Evolutionary conservation across 2,113 vertebrate species (phyloP).

Genomic region (Phalacrocorax carbo): DNA sequence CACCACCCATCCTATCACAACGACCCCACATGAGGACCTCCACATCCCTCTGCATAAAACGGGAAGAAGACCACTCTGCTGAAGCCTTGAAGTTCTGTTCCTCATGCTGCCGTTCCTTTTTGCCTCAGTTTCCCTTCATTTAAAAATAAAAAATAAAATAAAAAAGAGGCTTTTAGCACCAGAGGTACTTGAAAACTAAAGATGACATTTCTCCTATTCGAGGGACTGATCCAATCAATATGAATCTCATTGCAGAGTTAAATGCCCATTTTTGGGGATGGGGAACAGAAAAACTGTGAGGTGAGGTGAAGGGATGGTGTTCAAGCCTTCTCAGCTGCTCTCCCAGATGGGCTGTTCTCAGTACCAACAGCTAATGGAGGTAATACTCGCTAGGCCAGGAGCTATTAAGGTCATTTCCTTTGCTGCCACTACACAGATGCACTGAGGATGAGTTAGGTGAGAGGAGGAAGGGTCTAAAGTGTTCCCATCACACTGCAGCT

Average conservation of each 20-base stretch:
- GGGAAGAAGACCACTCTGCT: background rate
- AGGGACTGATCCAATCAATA: background rate
- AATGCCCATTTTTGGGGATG: background rate
- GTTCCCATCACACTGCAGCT: background rate
- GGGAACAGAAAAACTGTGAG: background rate
- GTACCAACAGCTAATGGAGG: background rate
- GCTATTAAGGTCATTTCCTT: background rate
- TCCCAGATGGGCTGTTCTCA: background rate
- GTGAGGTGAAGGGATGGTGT: background rate
- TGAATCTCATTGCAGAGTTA: background rate
- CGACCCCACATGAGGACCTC: background rate
- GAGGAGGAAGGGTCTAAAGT: background rate
- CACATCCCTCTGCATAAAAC: background rate
- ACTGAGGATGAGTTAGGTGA: background rate
- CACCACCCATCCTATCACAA: background rate
- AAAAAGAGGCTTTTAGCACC: background rate
- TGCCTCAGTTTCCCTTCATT: background rate
- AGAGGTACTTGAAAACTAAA: background rate
- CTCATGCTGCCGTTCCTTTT: background rate
- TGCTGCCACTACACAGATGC: background rate
- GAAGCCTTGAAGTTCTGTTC: background rate
- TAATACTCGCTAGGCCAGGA: background rate
- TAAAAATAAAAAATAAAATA: background rate
- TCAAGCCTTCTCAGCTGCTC: background rate
- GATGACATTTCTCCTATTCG: background rate